Conservation (phyloP, 1,140 invertebrate species). For the Neoseiulus cucumeris region DNA sequence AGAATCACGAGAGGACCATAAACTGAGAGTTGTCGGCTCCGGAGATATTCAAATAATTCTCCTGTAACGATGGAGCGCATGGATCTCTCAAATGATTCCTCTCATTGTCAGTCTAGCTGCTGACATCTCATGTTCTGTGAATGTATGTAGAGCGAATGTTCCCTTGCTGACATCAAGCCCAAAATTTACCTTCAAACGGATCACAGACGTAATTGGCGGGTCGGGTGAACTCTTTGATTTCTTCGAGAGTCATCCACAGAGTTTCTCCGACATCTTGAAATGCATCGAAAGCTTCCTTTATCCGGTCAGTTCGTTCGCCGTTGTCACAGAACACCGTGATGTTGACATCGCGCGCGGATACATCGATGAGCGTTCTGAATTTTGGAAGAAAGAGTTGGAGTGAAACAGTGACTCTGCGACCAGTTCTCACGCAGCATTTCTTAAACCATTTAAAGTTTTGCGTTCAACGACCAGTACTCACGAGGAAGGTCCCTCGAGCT, state of each 20-base stretch:
- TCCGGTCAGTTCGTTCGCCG: not conserved
- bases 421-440: no score
- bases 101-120: no score
- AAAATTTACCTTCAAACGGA: not conserved
- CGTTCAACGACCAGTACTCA: not conserved
- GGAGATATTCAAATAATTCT: no score
- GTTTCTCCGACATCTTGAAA: not conserved
- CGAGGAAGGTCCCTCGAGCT: not conserved
- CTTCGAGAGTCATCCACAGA: not conserved
- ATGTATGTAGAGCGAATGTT: no score
- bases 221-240: not conserved
- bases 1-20: not conserved
- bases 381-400: not conserved
- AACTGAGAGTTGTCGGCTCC: not conserved
- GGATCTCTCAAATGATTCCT: no score
- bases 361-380: conserved; percentile 1
- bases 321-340: not conserved
- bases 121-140: no score
- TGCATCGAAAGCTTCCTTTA: not conserved
- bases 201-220: not conserved
- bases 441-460: not conserved
- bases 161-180: no score
- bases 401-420: no score
- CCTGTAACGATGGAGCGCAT: no score
- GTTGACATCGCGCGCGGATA: not conserved